Evolutionary conservation across 2,888 invertebrate species (phyloP).

Genomic region (Halocaridina rubra): DNA sequence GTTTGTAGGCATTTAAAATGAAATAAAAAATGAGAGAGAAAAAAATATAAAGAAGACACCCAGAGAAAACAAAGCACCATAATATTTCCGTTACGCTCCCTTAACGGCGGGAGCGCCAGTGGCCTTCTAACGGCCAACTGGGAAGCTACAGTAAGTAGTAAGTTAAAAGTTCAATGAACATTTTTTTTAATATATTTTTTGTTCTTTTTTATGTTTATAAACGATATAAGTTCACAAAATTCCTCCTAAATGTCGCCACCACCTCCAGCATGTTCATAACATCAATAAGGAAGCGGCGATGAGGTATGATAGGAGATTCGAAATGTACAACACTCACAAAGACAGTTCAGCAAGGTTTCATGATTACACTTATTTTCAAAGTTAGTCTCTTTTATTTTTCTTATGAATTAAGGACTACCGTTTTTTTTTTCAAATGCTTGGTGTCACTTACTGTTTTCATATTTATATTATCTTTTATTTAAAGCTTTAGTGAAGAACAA

Average conservation of each 20-base stretch:
- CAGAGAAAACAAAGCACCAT: constrained; percentile 60
- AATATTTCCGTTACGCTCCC: constrained; percentile 51
- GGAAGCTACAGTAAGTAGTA: constrained; percentile 43
- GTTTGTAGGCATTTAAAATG: constrained; percentile 1
- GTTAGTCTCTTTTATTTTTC: too few species aligned
- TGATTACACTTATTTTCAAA: too few species aligned
- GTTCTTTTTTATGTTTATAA: too few species aligned
- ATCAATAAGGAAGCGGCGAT: constrained; percentile 6
- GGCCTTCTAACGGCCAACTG: constrained; percentile 39
- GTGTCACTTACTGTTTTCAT: too few species aligned
- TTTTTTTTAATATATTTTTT: constrained; percentile 32
- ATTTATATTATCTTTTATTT: too few species aligned
- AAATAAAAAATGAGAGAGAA: constrained; percentile 1
- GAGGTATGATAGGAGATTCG: constrained; percentile 28
- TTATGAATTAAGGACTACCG: too few species aligned
- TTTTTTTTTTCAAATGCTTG: too few species aligned
- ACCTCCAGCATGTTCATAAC: neutral
- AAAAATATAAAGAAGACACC: constrained; percentile 45
- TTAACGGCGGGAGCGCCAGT: constrained; percentile 23
- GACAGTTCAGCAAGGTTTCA: too few species aligned
- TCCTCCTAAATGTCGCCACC: constrained; percentile 25
- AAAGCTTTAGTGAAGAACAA: too few species aligned
- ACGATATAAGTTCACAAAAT: constrained; percentile 34
- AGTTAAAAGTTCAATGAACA: constrained; percentile 45
- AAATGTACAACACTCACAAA: too few species aligned